phyloP scores from a whole-genome alignment of 2,888 invertebrate species.

The Orchesellides sinensis region DNA sequence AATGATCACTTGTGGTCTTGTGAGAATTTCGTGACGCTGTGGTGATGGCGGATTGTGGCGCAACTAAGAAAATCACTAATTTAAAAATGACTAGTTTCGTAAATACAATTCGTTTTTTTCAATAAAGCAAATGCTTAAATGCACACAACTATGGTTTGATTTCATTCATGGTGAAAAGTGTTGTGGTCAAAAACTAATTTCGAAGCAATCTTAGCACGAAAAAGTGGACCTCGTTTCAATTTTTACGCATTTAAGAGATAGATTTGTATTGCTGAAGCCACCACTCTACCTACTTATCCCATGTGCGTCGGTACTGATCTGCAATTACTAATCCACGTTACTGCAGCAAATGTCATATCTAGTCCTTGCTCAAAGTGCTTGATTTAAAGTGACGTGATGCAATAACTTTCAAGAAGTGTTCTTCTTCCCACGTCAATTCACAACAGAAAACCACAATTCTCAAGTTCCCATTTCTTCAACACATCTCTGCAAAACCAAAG shows the following conservation, averaged over 20 bases:
- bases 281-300: neutral
- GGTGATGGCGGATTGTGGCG: neutral
- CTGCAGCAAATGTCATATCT: neutral
- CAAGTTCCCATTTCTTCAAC: slow-evolving; percentile 7
- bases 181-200: slow-evolving; percentile 34
- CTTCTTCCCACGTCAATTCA: slow-evolving; percentile 5
- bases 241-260: neutral
- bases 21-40: slow-evolving; percentile 37
- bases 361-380: neutral
- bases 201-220: slow-evolving; percentile 18
- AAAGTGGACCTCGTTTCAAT: neutral
- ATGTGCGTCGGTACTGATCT: neutral
- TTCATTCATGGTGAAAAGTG: neutral
- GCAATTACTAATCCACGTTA: neutral
- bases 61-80: too few species aligned
- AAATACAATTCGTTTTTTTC: neutral
- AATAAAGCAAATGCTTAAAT: neutral
- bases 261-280: too few species aligned
- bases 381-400: neutral
- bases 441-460: slow-evolving; percentile 3
- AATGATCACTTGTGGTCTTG: slow-evolving; percentile 42
- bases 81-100: neutral
- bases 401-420: neutral
- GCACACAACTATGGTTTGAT: neutral
- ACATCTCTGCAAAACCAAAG: neutral